Conservation (phyloP, 2,888 invertebrate genomes). For the Ferrisia virgata region DNA sequence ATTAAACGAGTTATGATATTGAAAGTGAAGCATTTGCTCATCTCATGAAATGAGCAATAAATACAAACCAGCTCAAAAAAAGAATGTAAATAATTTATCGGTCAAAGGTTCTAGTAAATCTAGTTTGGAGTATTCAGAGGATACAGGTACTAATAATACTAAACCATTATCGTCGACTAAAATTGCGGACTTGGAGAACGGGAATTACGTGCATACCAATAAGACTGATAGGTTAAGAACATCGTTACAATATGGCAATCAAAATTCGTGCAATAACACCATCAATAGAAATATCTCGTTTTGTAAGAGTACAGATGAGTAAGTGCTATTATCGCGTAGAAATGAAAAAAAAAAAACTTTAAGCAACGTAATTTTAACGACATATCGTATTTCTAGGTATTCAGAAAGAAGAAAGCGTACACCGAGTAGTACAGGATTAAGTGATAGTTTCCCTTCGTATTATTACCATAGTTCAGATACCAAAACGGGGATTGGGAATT, state of each 20-base stretch:
- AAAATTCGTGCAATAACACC: slow-evolving; percentile 27
- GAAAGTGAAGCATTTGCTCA: slow-evolving; percentile 19
- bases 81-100: slow-evolving; percentile 33
- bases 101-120: slow-evolving; percentile 17
- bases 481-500: slow-evolving; percentile 50
- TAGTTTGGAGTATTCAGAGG: slow-evolving; percentile 20
- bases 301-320: slow-evolving; percentile 28
- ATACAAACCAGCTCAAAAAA: slow-evolving; percentile 34
- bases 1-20: slow-evolving; percentile 36
- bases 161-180: slow-evolving; percentile 18
- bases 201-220: slow-evolving; percentile 36
- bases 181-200: slow-evolving; percentile 38
- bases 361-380: too few relatives aligned
- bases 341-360: not conserved
- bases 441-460: slow-evolving; percentile 9
- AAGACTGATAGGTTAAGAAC: slow-evolving; percentile 41
- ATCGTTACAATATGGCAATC: slow-evolving; percentile 37
- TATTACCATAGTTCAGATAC: not conserved
- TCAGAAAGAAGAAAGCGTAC: slow-evolving; percentile 22
- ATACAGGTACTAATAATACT: not conserved
- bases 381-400: not conserved
- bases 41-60: slow-evolving; percentile 44
- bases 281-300: slow-evolving; percentile 15
- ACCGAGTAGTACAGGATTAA: not conserved
- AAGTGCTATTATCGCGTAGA: not conserved